These are phyloP conservation scores for Neostethus bicornis DNA, from an alignment of 2,797 vertebrate species.

Conservation along the genomic window DNA sequence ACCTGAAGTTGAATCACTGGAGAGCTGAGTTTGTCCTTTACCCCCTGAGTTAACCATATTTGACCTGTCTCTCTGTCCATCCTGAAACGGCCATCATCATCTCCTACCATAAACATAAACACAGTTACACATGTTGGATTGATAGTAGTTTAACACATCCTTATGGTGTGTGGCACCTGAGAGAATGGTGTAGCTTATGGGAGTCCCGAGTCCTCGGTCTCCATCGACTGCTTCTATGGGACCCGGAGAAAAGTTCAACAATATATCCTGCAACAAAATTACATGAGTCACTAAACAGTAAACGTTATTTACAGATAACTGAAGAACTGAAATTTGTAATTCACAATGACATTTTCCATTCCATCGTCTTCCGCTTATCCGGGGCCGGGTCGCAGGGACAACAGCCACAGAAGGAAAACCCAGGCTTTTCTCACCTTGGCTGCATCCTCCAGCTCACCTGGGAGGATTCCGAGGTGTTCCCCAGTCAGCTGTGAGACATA, in stretches of 20 bases:
- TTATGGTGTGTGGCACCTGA: slow-evolving; percentile 68
- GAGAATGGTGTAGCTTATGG: slow-evolving; percentile 82
- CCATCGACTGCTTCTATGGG: slow-evolving; percentile 79
- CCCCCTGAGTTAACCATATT: slow-evolving; percentile 59
- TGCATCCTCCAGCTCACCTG: too few relatives aligned
- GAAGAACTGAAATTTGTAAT: background rate
- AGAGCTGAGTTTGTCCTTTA: slow-evolving; percentile 66
- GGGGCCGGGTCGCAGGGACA: too few relatives aligned
- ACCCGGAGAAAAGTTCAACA: slow-evolving; percentile 78
- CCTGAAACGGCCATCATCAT: slow-evolving; percentile 71
- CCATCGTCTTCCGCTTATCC: too few relatives aligned
- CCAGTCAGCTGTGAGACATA: too few relatives aligned
- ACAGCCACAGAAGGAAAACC: too few relatives aligned
- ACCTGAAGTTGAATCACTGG: slow-evolving; percentile 72
- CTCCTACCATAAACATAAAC: slow-evolving; percentile 52
- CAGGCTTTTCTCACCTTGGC: too few relatives aligned
- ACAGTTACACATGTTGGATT: background rate
- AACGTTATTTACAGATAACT: background rate
- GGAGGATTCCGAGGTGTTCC: too few relatives aligned
- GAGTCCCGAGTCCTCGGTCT: slow-evolving; percentile 77
- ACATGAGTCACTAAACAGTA: background rate
- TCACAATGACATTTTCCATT: too few relatives aligned
- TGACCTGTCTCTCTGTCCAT: slow-evolving; percentile 76
- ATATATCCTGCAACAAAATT: slow-evolving; percentile 62
- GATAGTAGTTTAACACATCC: background rate